Conservation (phyloP, 2,113 vertebrate genomes). For the Pelecanoides urinatrix region DNA sequence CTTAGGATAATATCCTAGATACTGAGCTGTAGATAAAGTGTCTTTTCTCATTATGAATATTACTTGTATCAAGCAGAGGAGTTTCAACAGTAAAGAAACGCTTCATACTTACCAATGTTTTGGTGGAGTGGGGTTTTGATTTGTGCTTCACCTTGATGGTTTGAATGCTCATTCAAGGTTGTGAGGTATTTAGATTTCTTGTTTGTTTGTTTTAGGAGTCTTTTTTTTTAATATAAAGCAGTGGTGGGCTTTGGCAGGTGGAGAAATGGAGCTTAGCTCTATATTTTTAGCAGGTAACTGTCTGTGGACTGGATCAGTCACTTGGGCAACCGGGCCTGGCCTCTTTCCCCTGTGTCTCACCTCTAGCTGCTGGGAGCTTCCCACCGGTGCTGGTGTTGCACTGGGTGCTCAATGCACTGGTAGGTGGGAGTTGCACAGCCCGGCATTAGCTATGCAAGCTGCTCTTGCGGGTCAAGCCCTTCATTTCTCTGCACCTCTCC, state of each 20-base stretch:
- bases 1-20: neutral
- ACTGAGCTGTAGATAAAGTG: neutral
- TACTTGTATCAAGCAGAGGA: neutral
- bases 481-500: neutral
- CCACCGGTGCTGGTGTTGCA: accelerated
- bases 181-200: neutral
- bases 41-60: neutral
- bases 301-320: neutral
- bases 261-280: neutral
- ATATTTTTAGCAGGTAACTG: neutral
- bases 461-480: neutral
- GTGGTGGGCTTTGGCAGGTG: neutral
- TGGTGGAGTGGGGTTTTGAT: neutral
- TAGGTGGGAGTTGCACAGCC: neutral
- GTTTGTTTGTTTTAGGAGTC: neutral
- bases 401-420: neutral
- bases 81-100: neutral
- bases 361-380: neutral
- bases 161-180: neutral
- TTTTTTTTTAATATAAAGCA: neutral
- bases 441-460: neutral
- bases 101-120: neutral
- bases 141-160: neutral
- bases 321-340: neutral
- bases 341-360: accelerated